Conservation (phyloP, 2,888 invertebrate species). For the Apamea sordens region DNA sequence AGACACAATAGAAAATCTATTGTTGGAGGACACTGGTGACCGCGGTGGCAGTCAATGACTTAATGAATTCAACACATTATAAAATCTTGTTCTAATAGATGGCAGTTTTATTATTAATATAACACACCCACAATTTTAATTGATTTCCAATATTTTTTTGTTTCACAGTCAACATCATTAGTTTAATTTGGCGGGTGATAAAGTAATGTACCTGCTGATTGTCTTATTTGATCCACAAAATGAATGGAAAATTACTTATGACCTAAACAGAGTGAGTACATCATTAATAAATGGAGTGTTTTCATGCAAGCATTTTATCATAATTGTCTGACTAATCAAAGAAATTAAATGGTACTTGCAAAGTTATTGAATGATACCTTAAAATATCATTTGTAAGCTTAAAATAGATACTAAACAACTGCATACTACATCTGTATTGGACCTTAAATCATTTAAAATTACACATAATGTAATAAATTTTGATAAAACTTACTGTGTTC, state of each 20-base stretch:
- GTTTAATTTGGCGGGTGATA: conserved; percentile 16
- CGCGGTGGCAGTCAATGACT: no score
- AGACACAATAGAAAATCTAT: no score
- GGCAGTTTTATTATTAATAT: background rate
- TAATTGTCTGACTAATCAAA: background rate
- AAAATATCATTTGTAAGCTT: background rate
- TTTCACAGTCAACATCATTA: conserved; percentile 1
- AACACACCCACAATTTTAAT: background rate
- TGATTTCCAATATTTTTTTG: background rate
- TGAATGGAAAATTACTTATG: background rate
- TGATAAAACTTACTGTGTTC: conserved; percentile 50
- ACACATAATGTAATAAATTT: background rate
- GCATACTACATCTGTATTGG: background rate
- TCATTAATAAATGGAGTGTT: background rate
- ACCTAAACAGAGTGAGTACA: background rate
- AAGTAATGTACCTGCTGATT: conserved; percentile 19
- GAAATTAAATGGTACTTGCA: background rate
- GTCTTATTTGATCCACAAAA: background rate
- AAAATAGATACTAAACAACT: conserved; percentile 8
- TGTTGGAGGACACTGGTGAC: no score
- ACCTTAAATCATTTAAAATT: background rate
- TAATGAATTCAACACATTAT: background rate
- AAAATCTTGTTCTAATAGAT: background rate
- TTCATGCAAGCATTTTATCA: background rate
- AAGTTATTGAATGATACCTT: conserved; percentile 2